Evolutionary conservation across 1,140 invertebrate species (phyloP).

Genomic region (Macrobrachium nipponense): DNA sequence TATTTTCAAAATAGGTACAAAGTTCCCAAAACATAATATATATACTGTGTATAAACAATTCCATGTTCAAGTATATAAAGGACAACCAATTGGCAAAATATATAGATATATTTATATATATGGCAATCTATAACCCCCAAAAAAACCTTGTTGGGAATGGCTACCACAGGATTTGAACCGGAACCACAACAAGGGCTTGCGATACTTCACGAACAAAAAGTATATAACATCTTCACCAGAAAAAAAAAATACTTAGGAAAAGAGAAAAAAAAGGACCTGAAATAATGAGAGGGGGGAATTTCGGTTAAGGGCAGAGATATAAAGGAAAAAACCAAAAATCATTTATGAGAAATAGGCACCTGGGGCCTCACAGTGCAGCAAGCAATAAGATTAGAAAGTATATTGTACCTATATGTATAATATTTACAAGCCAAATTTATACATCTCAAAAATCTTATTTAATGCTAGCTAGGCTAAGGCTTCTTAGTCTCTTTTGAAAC

Average conservation of each 20-base stretch:
- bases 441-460: constrained; percentile 36
- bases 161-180: no score
- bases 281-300: neutral
- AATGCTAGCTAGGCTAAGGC: constrained; percentile 37
- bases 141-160: no score
- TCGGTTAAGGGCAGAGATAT: neutral
- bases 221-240: constrained; percentile 3
- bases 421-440: constrained; percentile 45
- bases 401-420: constrained; percentile 33
- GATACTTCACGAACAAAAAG: neutral
- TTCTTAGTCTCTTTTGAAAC: constrained; percentile 30
- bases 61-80: neutral
- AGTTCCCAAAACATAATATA: constrained; percentile 8
- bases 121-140: neutral
- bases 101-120: neutral
- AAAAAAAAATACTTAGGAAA: neutral
- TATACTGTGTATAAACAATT: neutral
- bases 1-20: constrained; percentile 32
- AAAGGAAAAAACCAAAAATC: neutral
- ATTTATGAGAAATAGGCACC: constrained; percentile 20
- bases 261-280: neutral
- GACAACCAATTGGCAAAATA: neutral
- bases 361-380: constrained; percentile 19
- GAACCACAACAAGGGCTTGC: no score
- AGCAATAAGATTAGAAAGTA: constrained; percentile 36